Evolutionary conservation across 2,797 vertebrate genomes (phyloP), one percentile per base, ranked within the genome.

Genomic region (Bufotes viridis): DNA sequence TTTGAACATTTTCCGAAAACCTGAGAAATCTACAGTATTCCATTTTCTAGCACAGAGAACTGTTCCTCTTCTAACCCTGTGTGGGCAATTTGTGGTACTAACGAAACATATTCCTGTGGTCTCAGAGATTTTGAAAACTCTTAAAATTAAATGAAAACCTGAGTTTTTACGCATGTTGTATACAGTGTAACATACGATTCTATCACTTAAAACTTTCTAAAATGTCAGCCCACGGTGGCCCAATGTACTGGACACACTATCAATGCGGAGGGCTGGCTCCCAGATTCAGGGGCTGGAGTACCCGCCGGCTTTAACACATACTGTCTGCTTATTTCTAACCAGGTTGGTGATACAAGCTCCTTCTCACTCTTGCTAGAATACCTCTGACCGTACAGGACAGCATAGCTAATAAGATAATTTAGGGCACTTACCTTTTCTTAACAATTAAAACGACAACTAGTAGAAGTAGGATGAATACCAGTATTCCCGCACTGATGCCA

Each of bases 381-480:
- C 29, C 29, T 34, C 2, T 34, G 29, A 34, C 29, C 29, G 29
- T 34, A 34, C 12, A 34, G 10, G 3, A 61, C 29, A 61, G 17
- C 18, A 49, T 15, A 67, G 15, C 1, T 6, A 51, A 65, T 10
- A 8, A 51, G 14, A 65, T 85, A 7, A 63, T 84, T 88, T 11
- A 0, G 63, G 86, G 85, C 81, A 82, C 96, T 96, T 96, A 99
- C 98, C 98, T 98, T 92, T 98, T 99, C 95, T 99, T 99, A 87
- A 99, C 97, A 88, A 99, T 93, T 91, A 99, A 93, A 93, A 99
- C 91, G 92, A 97, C 97, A 91, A 99, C 96, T 58, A 99, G 96
- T 90, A 99, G 97, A 90, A 99, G 96, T 3, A 99, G 95, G 91
- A 99, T 96, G 91, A 99, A 99, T 91, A 99, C 98, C 82, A 99